A percentile compares a stretch with the other conserved stretches of the same genome.
phyloP scores from a whole-genome alignment of 2,888 invertebrate genomes.

The Orthonychiurus folsomi region DNA sequence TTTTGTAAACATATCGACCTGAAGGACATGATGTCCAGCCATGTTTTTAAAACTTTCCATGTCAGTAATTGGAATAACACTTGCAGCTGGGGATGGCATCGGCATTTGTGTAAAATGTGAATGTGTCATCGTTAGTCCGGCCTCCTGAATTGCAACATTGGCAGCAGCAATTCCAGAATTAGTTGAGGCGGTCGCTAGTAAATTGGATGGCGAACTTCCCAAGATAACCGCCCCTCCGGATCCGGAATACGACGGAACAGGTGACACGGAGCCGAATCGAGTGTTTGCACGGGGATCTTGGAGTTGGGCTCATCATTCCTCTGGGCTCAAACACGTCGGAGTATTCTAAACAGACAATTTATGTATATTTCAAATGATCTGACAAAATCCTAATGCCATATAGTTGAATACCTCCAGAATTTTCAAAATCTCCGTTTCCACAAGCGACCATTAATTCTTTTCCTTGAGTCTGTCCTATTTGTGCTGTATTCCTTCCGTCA shows the following conservation, averaged over 20 bases:
- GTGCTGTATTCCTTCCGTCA: not conserved
- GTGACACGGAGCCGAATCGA: not conserved
- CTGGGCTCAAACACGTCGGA: conserved; percentile 16
- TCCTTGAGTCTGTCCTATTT: not conserved
- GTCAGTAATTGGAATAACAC: conserved; percentile 11
- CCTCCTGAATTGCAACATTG: not conserved
- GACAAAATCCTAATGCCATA: no score
- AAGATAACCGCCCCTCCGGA: not conserved
- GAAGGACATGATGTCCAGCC: conserved; percentile 69
- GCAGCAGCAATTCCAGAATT: not conserved
- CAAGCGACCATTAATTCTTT: conserved; percentile 29
- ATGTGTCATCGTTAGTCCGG: not conserved
- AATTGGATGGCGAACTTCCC: not conserved
- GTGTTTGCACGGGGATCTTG: conserved; percentile 3
- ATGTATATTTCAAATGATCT: no score
- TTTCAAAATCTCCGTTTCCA: conserved; percentile 24
- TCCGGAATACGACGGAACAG: conserved; percentile 6
- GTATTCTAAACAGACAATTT: conserved; percentile 13
- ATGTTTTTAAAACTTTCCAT: conserved; percentile 42
- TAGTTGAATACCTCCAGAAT: conserved; percentile 16
- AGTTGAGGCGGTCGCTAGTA: not conserved
- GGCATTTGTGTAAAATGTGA: conserved; percentile 16
- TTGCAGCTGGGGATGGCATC: conserved; percentile 21
- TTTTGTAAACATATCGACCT: conserved; percentile 76
- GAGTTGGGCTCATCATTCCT: conserved; percentile 19